Percentiles rank a stretch among this genome's conserved stretches.
These are phyloP conservation scores for Myotis daubentonii DNA, from an alignment of 2,797 vertebrate species.

Conservation along the genomic window DNA sequence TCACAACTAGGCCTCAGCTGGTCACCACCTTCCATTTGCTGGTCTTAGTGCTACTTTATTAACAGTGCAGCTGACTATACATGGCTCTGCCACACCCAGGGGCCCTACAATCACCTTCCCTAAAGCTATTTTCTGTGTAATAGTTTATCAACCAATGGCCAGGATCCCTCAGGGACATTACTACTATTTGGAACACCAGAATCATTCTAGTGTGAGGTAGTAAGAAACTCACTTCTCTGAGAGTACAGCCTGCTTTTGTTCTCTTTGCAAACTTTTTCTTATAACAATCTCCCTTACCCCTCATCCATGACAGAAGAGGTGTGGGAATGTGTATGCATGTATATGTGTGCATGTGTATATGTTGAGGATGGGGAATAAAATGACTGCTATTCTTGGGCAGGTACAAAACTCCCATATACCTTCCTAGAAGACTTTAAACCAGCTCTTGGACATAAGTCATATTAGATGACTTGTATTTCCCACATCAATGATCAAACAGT, in stretches of 20 bases:
- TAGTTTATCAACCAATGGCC: conserved; percentile 48
- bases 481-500: conserved; percentile 13
- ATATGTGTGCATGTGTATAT: not conserved
- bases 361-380: not conserved
- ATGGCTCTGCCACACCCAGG: not conserved
- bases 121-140: conserved; percentile 15
- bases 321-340: not conserved
- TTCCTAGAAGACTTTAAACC: conserved; percentile 33
- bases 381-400: not conserved
- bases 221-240: not conserved
- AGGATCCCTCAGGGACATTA: not conserved
- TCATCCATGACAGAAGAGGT: not conserved
- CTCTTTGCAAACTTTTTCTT: not conserved
- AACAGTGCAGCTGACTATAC: not conserved
- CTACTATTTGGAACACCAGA: not conserved
- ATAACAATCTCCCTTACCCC: not conserved
- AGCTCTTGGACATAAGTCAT: conserved; percentile 17
- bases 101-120: not conserved
- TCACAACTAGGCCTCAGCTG: not conserved
- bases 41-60: not conserved
- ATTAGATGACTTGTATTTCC: not conserved
- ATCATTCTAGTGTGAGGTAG: not conserved
- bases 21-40: not conserved
- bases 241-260: not conserved
- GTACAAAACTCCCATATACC: not conserved